Percentiles rank a stretch among this genome's conserved stretches.
phyloP scores from a whole-genome alignment of 1,140 invertebrate genomes.

The Papilio polyxenes region DNA sequence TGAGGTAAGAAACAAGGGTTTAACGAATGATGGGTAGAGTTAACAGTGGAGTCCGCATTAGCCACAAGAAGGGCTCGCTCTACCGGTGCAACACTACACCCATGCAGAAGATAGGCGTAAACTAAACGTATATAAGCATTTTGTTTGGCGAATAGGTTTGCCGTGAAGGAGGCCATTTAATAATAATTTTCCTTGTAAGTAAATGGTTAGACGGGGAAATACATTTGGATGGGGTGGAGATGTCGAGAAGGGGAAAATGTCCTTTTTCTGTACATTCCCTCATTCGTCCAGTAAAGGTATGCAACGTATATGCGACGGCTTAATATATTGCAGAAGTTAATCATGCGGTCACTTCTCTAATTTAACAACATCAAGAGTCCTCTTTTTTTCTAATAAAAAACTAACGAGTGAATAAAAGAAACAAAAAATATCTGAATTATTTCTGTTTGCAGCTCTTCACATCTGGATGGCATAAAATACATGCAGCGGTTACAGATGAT shows the following conservation, averaged over 20 bases:
- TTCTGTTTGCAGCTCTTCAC: slow-evolving; percentile 84
- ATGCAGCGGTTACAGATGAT: slow-evolving; percentile 86
- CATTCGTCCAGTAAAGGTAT: no score
- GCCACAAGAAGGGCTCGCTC: neutral
- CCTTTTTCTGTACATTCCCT: no score
- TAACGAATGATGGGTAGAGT: neutral
- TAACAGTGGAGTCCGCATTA: neutral
- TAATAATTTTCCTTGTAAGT: no score
- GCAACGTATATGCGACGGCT: no score
- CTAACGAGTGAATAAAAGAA: neutral
- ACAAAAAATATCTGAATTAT: slow-evolving; percentile 26
- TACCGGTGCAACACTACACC: no score
- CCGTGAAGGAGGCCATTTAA: neutral
- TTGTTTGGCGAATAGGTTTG: neutral
- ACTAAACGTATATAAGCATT: neutral
- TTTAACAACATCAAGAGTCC: no score
- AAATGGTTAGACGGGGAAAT: neutral
- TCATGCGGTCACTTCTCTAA: no score
- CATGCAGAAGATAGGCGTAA: neutral
- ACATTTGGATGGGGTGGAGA: neutral
- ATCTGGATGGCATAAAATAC: slow-evolving; percentile 90
- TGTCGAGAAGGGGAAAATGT: no score
- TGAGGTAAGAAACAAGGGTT: slow-evolving; percentile 49
- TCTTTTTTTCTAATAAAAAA: neutral
- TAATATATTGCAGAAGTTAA: no score